phyloP scores from a whole-genome alignment of 2,113 vertebrate genomes.

The Mormyrus lacerda region DNA sequence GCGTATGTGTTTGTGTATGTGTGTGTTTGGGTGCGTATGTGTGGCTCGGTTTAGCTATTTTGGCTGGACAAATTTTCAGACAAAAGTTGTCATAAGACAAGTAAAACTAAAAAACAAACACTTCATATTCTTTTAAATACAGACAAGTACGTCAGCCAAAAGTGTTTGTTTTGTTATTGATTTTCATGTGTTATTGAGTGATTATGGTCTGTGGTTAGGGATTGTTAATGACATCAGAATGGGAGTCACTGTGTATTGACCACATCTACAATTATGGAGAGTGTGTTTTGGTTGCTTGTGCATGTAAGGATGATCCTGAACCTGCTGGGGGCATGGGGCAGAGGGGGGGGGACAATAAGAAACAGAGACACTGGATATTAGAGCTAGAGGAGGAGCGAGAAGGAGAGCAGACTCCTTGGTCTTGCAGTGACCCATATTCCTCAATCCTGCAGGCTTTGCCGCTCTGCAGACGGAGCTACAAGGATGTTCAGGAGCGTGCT shows the following conservation, averaged over 20 bases:
- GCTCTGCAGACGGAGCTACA: slow-evolving; percentile 41
- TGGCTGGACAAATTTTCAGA: background rate
- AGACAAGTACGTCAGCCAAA: background rate
- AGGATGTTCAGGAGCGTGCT: slow-evolving; percentile 42
- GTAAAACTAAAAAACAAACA: background rate
- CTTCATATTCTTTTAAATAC: background rate
- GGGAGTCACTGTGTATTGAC: background rate
- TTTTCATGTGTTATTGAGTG: background rate
- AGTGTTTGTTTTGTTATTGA: background rate
- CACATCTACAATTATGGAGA: background rate
- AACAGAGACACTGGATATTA: slow-evolving; percentile 18
- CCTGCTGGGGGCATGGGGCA: background rate
- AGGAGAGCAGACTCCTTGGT: slow-evolving; percentile 9
- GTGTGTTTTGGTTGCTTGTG: background rate
- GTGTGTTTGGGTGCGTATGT: slow-evolving; percentile 30
- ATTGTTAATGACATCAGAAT: background rate
- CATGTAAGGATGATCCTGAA: slow-evolving; percentile 23
- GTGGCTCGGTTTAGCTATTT: background rate
- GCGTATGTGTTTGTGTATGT: slow-evolving; percentile 27
- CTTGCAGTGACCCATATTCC: slow-evolving; percentile 56
- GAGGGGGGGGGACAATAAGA: slow-evolving; percentile 28
- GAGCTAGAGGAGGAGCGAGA: slow-evolving; percentile 4
- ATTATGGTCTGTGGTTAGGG: background rate
- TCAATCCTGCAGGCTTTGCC: slow-evolving; percentile 30
- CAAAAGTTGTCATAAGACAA: background rate